Base-by-base conservation (phyloP, 2,113 vertebrate genomes). In the Pardalotus punctatus region DNA sequence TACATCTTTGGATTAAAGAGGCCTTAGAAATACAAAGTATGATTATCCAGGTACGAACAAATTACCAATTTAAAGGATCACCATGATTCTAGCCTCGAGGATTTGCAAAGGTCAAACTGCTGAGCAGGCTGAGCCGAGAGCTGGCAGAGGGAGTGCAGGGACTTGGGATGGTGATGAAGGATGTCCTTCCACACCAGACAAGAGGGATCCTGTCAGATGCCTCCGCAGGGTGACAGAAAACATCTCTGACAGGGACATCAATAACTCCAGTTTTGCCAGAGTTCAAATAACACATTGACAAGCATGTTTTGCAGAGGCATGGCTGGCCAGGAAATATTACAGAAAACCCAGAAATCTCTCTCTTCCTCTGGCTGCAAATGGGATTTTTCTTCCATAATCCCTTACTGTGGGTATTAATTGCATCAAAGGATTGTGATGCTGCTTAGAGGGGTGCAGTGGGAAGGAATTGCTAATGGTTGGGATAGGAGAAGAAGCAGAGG, bases 251-350 rank as follows among this genome's bases (percentile, higher is more conserved):
- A 29, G 38, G 28, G 73, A 47, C 86, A 82, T 91, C 65, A 58
- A 27, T 64, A 90, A 84, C 81, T 61, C 38, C 6, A 27, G 62
- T 40, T 78, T 64, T 90, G 73, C 72, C 4, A 5, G 67, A 23
- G 65, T 50, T 88, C 2, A 2, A 40, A 71, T 89, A 40, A 60
- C 61, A 36, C 57, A 17, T 7, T 31, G 31, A 53, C 50, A 67
- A 33, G 38, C 0, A 0, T 1, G 0, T 82, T 85, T 71, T 45
- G 61, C n/a, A 79, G 70, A 28, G 42, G 36, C 73, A 31, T 0
- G 6, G n/a, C 65, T 3, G 2, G 38, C 28, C 23, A 25, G 48
- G n/a, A 77, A 77, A 83, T 24, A 47, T 19, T 35, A 56, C 33
- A 66, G 24, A 10, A 77, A 77, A 54, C 18, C 47, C 66, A 89